Percentiles rank a stretch among this genome's conserved stretches.
phyloP scores from a whole-genome alignment of 2,113 vertebrate genomes.

The Fukomys damarensis region DNA sequence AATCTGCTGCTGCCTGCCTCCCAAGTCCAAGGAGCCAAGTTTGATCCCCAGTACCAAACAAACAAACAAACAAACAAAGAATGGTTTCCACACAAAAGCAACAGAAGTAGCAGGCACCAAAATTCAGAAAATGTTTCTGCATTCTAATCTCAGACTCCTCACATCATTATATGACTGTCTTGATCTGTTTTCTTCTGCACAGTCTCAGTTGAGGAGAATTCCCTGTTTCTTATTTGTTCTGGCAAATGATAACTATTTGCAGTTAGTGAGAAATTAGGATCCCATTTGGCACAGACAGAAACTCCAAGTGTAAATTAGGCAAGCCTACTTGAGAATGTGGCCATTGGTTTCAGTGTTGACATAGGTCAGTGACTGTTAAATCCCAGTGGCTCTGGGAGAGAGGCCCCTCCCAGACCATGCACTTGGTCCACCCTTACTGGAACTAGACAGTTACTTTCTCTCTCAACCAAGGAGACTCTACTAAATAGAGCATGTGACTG shows the following conservation, averaged over 20 bases:
- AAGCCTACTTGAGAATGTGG: background rate
- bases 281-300: background rate
- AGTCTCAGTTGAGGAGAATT: background rate
- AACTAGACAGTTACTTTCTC: background rate
- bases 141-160: too few species aligned
- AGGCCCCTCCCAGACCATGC: background rate
- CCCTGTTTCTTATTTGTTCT: background rate
- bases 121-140: background rate
- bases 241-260: background rate
- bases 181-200: background rate
- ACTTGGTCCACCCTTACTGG: background rate
- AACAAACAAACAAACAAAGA: too few species aligned
- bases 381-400: background rate
- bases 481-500: background rate
- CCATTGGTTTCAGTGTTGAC: background rate
- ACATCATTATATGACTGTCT: rapidly evolving
- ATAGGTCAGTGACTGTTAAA: background rate
- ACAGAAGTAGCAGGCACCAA: background rate
- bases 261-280: background rate
- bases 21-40: too few species aligned
- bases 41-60: too few species aligned
- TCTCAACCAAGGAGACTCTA: background rate
- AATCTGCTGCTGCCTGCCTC: too few species aligned
- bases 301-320: background rate
- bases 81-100: background rate